A percentile compares a stretch with the other conserved stretches of the same genome.
phyloP scores from a whole-genome alignment of 2,888 invertebrate genomes.

The Thymelicus lineola region DNA sequence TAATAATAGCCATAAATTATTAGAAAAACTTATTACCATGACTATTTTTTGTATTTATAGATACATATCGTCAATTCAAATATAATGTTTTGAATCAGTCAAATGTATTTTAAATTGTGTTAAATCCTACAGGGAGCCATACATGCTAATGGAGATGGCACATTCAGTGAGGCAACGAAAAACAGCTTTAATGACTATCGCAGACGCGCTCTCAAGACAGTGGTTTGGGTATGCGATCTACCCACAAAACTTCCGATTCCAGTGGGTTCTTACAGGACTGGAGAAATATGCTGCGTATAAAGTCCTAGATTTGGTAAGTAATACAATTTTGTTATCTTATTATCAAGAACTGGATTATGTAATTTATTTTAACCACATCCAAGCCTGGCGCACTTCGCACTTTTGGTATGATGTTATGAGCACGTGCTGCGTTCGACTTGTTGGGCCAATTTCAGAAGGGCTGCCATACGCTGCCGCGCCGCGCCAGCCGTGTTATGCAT shows the following conservation, averaged over 20 bases:
- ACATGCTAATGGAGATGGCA: slow-evolving; percentile 63
- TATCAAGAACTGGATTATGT: not conserved
- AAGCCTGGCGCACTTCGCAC: too few relatives aligned
- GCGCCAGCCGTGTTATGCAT: too few relatives aligned
- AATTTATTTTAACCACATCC: not conserved
- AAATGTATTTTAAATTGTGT: not conserved
- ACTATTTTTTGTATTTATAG: too few relatives aligned
- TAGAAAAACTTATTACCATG: not conserved
- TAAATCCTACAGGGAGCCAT: slow-evolving; percentile 65
- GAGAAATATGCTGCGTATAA: slow-evolving; percentile 86
- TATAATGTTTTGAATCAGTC: too few relatives aligned
- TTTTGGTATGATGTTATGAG: too few relatives aligned
- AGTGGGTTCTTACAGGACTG: slow-evolving; percentile 87
- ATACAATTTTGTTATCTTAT: not conserved
- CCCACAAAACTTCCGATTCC: slow-evolving; percentile 85
- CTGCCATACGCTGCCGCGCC: too few relatives aligned
- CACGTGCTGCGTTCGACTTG: too few relatives aligned
- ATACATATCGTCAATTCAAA: too few relatives aligned
- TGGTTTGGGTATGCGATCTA: slow-evolving; percentile 88
- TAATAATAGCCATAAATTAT: too few relatives aligned
- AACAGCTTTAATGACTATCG: slow-evolving; percentile 77
- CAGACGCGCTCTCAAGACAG: slow-evolving; percentile 88
- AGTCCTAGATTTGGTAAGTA: slow-evolving; percentile 73
- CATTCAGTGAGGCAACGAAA: slow-evolving; percentile 72
- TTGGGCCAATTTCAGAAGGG: too few relatives aligned